phyloP scores from a whole-genome alignment of 1,140 invertebrate species.

The Tribolium castaneum region DNA sequence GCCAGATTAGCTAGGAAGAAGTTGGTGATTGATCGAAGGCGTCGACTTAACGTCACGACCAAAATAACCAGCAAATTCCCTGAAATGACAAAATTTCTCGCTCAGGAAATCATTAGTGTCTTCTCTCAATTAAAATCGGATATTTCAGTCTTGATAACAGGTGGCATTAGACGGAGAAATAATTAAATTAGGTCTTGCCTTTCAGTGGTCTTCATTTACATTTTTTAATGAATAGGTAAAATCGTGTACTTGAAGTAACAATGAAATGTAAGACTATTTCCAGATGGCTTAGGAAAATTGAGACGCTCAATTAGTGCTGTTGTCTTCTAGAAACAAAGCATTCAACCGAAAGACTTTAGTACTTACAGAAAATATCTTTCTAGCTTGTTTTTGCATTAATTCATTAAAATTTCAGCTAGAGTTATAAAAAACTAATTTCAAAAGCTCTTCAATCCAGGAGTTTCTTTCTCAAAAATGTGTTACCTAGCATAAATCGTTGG shows the following conservation, averaged over 20 bases:
- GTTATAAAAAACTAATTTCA: no score
- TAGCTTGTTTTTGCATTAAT: no score
- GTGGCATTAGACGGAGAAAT: background rate
- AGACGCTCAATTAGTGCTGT: background rate
- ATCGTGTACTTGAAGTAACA: background rate
- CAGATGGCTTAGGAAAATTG: background rate
- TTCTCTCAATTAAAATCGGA: background rate
- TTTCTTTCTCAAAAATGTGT: no score
- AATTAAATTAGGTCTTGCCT: background rate
- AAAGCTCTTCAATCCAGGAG: no score
- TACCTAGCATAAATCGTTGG: no score
- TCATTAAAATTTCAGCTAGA: no score
- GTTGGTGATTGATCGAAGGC: conserved; percentile 84
- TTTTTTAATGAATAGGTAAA: no score
- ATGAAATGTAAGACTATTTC: background rate
- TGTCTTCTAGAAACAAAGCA: background rate
- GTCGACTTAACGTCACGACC: conserved; percentile 80
- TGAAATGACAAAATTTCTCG: conserved; percentile 62
- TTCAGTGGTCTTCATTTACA: background rate
- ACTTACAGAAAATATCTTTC: background rate
- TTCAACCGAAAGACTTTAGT: background rate
- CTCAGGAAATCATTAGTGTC: background rate
- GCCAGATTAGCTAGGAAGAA: conserved; percentile 88
- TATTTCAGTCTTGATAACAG: background rate
- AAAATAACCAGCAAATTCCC: conserved; percentile 86